Base-by-base conservation (phyloP, 2,888 invertebrate genomes). In the Clepsis dumicolana region DNA sequence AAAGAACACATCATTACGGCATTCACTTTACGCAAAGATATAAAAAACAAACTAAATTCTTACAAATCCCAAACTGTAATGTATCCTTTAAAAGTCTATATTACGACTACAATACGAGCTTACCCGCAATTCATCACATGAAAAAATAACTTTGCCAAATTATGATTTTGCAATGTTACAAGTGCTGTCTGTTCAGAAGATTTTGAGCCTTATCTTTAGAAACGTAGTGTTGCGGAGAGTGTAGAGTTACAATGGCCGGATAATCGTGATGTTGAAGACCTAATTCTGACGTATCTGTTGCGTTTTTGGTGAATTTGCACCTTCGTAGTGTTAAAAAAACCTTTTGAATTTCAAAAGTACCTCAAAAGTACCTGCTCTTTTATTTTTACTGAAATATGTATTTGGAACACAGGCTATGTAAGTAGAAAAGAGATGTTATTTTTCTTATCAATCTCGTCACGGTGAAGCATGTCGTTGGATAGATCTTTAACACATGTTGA, bases 211-310 rank as follows among this genome's bases (percentile, higher is more conserved):
- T 41, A 44, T 48, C 7, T 12, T 3, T 10, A 5, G 4, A 8
- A 14, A 18, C 0, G 1, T 35, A 57, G n/a, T 24, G 24, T n/a
- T 35, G 10, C 12, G 41, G n/a, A 10, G 24, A 16, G 25, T 41
- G 25, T 0, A 27, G 7, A 4, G 16, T 8, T 48, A 61, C 29
- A 3, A 21, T 59, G 44, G n/a, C n/a, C 29, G 35, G 10, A 32
- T 3, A 53, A 12, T 60, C 67, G 62, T 62, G 67, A 67, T 32
- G 29, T 62, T 27, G 44, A 67, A 56, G 56, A 32, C 67, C 62
- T 62, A 67, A 53, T 56, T 67, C 21, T 62, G 41, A 61, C 5
- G 24, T 54, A 66, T 38, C 41, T 16, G 63, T 35, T 53, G 27
- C 52, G 12, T 29, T 52, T 44, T 57, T 18, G 16, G 10, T 1